These are phyloP conservation scores for Poecilus cupreus DNA, from an alignment of 2,888 invertebrate species.

Conservation along the genomic window DNA sequence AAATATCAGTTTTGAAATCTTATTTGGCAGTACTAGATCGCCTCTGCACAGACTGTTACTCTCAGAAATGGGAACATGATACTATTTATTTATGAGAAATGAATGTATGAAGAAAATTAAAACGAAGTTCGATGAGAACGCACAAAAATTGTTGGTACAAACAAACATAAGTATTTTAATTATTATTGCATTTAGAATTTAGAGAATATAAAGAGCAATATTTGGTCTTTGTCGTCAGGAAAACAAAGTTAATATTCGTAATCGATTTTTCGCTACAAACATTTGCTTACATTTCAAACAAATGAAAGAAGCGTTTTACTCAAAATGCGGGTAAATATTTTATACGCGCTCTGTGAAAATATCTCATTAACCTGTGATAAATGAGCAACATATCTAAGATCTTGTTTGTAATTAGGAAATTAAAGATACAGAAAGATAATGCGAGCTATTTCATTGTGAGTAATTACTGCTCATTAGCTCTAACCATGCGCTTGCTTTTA, in stretches of 20 bases:
- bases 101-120: too few relatives aligned
- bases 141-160: too few relatives aligned
- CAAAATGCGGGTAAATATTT: not conserved
- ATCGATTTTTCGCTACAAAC: not conserved
- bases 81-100: too few relatives aligned
- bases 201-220: too few relatives aligned
- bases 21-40: too few relatives aligned
- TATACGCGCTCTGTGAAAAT: conserved; percentile 28
- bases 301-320: not conserved
- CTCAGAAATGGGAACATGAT: too few relatives aligned
- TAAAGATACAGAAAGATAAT: conserved; percentile 58
- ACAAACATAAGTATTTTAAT: too few relatives aligned
- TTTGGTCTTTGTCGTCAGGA: too few relatives aligned
- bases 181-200: too few relatives aligned
- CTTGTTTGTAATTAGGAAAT: conserved; percentile 59
- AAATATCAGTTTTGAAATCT: too few relatives aligned
- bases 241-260: not conserved
- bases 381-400: conserved; percentile 48
- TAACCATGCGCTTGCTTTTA: not conserved
- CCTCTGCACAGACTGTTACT: too few relatives aligned
- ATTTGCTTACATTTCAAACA: not conserved
- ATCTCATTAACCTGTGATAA: conserved; percentile 55
- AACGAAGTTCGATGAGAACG: too few relatives aligned
- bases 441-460: conserved; percentile 44
- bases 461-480: conserved; percentile 53